These are phyloP conservation scores for Rhinichthys klamathensis DNA, from an alignment of 2,113 vertebrate genomes.

Conservation along the genomic window DNA sequence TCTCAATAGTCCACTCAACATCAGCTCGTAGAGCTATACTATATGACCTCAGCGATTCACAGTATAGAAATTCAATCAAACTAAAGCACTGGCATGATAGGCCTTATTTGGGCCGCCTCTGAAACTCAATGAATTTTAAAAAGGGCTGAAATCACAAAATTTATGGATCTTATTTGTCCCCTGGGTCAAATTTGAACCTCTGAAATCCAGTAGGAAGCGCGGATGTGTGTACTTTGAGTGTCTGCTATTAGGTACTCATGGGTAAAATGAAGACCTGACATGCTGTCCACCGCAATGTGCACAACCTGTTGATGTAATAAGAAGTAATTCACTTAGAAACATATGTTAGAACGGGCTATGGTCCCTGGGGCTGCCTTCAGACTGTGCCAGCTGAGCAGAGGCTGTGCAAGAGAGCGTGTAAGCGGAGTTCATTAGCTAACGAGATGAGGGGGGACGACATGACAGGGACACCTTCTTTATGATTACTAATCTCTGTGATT, in stretches of 20 bases:
- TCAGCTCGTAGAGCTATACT: slow-evolving; percentile 12
- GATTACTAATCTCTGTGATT: slow-evolving; percentile 18
- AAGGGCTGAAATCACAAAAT: slow-evolving; percentile 8
- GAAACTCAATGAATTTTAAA: slow-evolving; percentile 41
- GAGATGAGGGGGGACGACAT: slow-evolving; percentile 12
- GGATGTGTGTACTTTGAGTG: slow-evolving; percentile 17
- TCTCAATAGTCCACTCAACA: not conserved
- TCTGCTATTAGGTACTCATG: slow-evolving; percentile 20
- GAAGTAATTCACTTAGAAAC: slow-evolving; percentile 51
- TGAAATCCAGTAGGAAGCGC: slow-evolving; percentile 33
- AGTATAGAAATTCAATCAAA: slow-evolving; percentile 37
- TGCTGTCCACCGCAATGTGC: slow-evolving; percentile 39
- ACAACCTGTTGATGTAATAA: slow-evolving; percentile 53
- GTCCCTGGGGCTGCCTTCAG: slow-evolving; percentile 31
- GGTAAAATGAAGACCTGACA: slow-evolving; percentile 34
- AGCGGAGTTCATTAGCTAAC: slow-evolving; percentile 33
- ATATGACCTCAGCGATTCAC: slow-evolving; percentile 28
- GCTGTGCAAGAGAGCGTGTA: slow-evolving; percentile 26
- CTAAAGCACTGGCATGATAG: slow-evolving; percentile 24
- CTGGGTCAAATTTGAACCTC: slow-evolving; percentile 21
- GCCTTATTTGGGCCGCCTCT: not conserved
- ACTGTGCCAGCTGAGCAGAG: slow-evolving; percentile 10
- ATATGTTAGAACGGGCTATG: slow-evolving; percentile 39
- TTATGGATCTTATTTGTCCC: slow-evolving; percentile 3
- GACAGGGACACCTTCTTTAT: slow-evolving; percentile 21